A percentile compares a stretch with the other conserved stretches of the same genome.
Evolutionary conservation across 2,113 vertebrate species (phyloP).

Genomic region (Ctenodactylus gundi): DNA sequence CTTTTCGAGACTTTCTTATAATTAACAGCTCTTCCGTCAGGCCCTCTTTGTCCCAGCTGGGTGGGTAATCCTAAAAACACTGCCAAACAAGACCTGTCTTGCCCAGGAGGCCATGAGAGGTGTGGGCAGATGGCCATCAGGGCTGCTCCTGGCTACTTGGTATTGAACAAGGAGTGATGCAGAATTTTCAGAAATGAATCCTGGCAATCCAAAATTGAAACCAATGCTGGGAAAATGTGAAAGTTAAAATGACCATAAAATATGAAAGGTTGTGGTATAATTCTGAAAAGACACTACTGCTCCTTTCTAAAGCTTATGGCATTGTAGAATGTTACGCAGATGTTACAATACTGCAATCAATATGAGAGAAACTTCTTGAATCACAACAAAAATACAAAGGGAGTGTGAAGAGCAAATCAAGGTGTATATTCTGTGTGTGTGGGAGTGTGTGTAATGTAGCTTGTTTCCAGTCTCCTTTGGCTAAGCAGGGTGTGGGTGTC

Average conservation of each 20-base stretch:
- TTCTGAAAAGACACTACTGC: neutral
- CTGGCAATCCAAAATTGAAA: neutral
- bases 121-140: neutral
- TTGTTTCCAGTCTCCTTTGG: neutral
- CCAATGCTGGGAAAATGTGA: neutral
- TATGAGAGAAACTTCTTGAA: neutral
- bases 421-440: neutral
- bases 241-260: neutral
- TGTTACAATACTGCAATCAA: neutral
- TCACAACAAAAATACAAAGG: neutral
- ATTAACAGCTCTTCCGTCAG: neutral
- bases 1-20: neutral
- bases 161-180: neutral
- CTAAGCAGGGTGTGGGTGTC: neutral
- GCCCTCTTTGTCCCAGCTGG: neutral
- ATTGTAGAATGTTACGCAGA: neutral
- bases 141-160: neutral
- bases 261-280: neutral
- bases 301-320: neutral
- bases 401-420: neutral
- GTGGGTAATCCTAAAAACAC: neutral
- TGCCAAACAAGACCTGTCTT: neutral
- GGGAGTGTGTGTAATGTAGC: neutral
- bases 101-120: neutral
- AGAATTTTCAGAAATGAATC: constrained; percentile 28